A percentile compares a stretch with the other conserved stretches of the same genome.
These are phyloP conservation scores for Listronotus bonariensis DNA, from an alignment of 1,140 invertebrate species.

Conservation along the genomic window DNA sequence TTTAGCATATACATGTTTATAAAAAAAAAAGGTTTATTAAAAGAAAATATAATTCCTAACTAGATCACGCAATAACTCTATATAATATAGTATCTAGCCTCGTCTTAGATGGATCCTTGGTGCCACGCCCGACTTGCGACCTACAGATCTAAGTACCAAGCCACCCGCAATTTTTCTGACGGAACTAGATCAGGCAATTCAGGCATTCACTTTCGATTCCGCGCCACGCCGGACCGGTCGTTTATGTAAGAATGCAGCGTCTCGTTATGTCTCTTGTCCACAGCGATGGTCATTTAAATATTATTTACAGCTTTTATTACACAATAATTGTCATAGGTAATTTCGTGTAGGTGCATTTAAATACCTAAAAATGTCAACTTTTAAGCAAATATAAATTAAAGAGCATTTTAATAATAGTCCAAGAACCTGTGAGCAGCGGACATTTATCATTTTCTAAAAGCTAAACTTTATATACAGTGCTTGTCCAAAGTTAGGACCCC, in stretches of 20 bases:
- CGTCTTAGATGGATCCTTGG: constrained; percentile 31
- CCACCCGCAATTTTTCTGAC: constrained; percentile 40
- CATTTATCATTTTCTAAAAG: too few relatives aligned
- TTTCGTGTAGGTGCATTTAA: constrained; percentile 23
- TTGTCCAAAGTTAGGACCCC: too few relatives aligned
- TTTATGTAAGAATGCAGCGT: constrained; percentile 38
- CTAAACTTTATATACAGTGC: too few relatives aligned
- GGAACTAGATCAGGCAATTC: constrained; percentile 38
- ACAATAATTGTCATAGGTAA: constrained; percentile 16
- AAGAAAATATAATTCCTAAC: too few relatives aligned
- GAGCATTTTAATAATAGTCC: too few relatives aligned
- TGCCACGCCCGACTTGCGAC: constrained; percentile 23
- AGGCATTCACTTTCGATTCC: constrained; percentile 40
- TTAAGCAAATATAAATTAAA: too few relatives aligned
- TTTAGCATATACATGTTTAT: too few relatives aligned
- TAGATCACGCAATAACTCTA: too few relatives aligned
- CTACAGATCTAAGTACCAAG: constrained; percentile 20
- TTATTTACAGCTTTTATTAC: constrained; percentile 29
- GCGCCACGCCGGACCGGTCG: constrained; percentile 31
- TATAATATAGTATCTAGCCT: constrained; percentile 3
- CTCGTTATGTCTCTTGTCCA: constrained; percentile 31
- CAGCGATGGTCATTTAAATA: constrained; percentile 25
- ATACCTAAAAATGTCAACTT: background rate
- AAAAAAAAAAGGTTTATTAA: too few relatives aligned
- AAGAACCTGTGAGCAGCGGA: too few relatives aligned